Evolutionary conservation across 2,113 vertebrate species (phyloP).

Genomic region (Pelodiscus sinensis): DNA sequence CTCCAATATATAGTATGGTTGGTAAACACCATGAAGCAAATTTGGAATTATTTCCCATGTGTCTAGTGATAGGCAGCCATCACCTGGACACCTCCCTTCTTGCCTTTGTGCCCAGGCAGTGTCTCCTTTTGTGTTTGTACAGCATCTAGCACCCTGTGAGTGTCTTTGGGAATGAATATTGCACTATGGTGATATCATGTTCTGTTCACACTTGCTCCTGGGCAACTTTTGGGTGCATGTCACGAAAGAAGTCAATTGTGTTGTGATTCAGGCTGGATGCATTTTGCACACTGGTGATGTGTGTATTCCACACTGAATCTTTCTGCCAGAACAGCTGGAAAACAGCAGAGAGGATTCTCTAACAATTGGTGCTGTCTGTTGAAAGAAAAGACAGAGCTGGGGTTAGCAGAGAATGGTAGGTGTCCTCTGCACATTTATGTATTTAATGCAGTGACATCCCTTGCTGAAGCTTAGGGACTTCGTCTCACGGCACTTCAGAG

Average conservation of each 20-base stretch:
- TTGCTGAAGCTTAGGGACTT: constrained; percentile 49
- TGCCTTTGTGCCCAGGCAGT: neutral
- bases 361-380: constrained; percentile 10
- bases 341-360: neutral
- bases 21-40: neutral
- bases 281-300: constrained; percentile 9
- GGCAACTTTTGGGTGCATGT: neutral
- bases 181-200: neutral
- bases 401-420: constrained; percentile 49
- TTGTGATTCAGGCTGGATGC: constrained; percentile 10
- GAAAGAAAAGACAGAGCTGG: constrained; percentile 43
- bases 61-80: accelerated
- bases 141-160: accelerated
- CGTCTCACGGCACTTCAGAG: constrained; percentile 15
- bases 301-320: neutral
- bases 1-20: accelerated
- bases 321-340: neutral
- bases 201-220: neutral
- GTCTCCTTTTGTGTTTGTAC: accelerated
- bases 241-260: accelerated
- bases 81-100: neutral
- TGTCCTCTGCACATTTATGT: constrained; percentile 56
- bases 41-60: accelerated
- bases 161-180: neutral
- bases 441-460: constrained; percentile 58